A percentile compares a stretch with the other conserved stretches of the same genome.
phyloP scores from a whole-genome alignment of 2,888 invertebrate genomes.

The Eucriotettix oculatus region DNA sequence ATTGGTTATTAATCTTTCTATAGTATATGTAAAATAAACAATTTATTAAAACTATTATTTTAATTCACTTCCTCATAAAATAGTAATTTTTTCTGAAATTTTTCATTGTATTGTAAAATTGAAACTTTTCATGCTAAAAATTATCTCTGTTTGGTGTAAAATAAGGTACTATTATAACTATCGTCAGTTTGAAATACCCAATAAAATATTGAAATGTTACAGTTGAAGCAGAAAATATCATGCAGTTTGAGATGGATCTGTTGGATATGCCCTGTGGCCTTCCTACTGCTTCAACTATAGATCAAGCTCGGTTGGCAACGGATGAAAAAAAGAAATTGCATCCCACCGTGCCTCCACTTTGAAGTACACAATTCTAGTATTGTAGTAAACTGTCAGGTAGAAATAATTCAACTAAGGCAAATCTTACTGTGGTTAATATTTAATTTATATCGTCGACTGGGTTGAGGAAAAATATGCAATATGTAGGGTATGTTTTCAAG shows the following conservation, averaged over 20 bases:
- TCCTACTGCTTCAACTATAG: constrained; percentile 55
- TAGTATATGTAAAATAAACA: too few relatives aligned
- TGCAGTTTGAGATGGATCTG: constrained; percentile 52
- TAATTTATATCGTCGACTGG: too few relatives aligned
- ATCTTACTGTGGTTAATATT: too few relatives aligned
- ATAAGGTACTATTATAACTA: background rate
- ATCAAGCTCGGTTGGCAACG: constrained; percentile 42
- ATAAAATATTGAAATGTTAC: constrained; percentile 14
- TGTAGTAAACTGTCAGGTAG: too few relatives aligned
- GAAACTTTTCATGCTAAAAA: background rate
- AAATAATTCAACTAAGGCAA: too few relatives aligned
- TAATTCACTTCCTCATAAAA: too few relatives aligned
- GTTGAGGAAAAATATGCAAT: too few relatives aligned
- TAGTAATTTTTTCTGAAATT: too few relatives aligned
- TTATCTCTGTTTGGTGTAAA: background rate
- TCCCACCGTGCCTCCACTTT: constrained; percentile 30
- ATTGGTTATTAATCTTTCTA: too few relatives aligned
- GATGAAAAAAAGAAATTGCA: constrained; percentile 49
- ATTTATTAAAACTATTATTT: too few relatives aligned
- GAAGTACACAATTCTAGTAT: background rate
- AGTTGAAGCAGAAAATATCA: constrained; percentile 66
- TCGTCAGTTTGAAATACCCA: background rate
- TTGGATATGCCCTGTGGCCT: constrained; percentile 56
- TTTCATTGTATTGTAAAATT: too few relatives aligned
- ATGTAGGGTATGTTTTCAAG: too few relatives aligned